Conservation (phyloP, 2,888 invertebrate species). For the Orchesella flavescens region DNA sequence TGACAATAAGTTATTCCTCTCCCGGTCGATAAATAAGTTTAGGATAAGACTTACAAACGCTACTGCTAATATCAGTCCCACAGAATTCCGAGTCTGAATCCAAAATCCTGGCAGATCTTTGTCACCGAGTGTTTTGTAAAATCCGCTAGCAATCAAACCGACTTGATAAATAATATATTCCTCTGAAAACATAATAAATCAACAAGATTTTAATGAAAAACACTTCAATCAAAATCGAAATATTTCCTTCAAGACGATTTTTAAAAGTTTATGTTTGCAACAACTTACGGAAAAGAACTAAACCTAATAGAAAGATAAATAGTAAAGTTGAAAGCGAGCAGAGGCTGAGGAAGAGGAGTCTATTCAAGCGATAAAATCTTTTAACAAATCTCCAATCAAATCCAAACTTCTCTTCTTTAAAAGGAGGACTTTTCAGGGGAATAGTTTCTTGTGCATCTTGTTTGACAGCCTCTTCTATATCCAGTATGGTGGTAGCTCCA, state of each 20-base stretch:
- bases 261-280: too few relatives aligned
- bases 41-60: conserved; percentile 74
- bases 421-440: background rate
- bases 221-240: too few relatives aligned
- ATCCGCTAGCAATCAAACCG: conserved; percentile 77
- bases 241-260: too few relatives aligned
- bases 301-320: conserved; percentile 62
- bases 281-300: conserved; percentile 64
- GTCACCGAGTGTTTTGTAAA: conserved; percentile 76
- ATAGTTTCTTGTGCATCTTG: too few relatives aligned
- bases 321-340: conserved; percentile 64
- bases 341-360: conserved; percentile 67
- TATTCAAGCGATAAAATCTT: conserved; percentile 69
- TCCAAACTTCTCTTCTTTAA: conserved; percentile 53
- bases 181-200: conserved; percentile 73
- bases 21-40: too few relatives aligned
- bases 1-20: too few relatives aligned
- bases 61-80: conserved; percentile 73
- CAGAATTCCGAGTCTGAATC: conserved; percentile 69
- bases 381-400: conserved; percentile 61
- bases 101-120: conserved; percentile 75
- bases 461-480: background rate
- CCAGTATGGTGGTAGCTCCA: background rate
- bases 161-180: conserved; percentile 77
- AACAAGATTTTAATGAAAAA: conserved; percentile 40